Percentiles rank a stretch among this genome's conserved stretches.
Conservation (phyloP, 2,113 vertebrate genomes). For the Corydoras maculifer region DNA sequence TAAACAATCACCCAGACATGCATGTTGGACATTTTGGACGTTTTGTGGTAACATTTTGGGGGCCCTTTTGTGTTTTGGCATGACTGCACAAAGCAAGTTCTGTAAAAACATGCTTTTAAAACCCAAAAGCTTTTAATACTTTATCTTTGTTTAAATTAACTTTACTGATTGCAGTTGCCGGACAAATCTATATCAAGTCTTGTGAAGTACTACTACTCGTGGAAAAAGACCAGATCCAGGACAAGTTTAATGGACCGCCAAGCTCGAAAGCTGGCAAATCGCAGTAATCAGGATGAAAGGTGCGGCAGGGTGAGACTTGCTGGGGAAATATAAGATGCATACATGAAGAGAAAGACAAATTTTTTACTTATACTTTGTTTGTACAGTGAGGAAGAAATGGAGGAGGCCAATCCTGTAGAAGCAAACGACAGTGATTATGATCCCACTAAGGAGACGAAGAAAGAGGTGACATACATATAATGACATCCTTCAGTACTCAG, state of each 20-base stretch:
- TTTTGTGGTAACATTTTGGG: no score
- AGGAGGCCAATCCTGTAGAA: constrained; percentile 84
- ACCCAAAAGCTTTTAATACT: no score
- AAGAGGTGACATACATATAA: constrained; percentile 73
- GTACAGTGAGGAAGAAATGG: constrained; percentile 85
- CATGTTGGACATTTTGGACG: no score
- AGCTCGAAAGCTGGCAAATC: constrained; percentile 86
- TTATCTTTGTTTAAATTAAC: no score
- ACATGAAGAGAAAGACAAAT: background rate
- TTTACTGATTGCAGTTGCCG: constrained; percentile 73
- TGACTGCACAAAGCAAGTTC: no score
- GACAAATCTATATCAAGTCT: constrained; percentile 98
- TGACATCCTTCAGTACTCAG: no score
- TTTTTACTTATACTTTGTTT: constrained; percentile 23
- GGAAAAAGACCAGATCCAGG: constrained; percentile 97
- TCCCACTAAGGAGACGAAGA: constrained; percentile 92
- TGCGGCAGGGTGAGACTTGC: background rate
- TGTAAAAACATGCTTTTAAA: no score
- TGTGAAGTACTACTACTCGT: constrained; percentile 98
- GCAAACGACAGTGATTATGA: constrained; percentile 95
- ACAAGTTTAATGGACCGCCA: constrained; percentile 98
- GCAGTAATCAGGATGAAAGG: constrained; percentile 90
- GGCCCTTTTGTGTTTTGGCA: no score
- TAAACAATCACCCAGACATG: no score
- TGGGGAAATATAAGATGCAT: background rate